Conservation (phyloP, 2,113 vertebrate species). For the Ramphastos sulfuratus region DNA sequence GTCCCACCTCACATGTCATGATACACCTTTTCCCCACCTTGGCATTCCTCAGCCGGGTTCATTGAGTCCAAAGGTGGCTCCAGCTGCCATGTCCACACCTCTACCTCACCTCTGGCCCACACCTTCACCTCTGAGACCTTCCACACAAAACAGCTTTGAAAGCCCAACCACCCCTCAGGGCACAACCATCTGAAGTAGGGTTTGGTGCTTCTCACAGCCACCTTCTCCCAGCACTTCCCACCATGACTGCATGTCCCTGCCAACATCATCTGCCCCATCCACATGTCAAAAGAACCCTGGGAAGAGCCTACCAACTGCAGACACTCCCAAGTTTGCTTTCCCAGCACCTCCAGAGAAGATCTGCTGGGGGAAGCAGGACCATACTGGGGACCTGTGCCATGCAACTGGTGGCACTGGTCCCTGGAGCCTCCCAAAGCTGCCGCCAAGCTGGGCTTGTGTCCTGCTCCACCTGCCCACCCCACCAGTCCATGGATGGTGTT, state of each 20-base stretch:
- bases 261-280: not conserved
- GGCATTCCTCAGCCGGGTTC: not conserved
- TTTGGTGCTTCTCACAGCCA: not conserved
- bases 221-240: not conserved
- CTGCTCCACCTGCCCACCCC: not conserved
- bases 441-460: not conserved
- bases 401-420: rapidly evolving
- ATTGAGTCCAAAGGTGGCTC: not conserved
- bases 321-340: not conserved
- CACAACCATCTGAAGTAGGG: not conserved
- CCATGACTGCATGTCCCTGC: not conserved
- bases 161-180: not conserved
- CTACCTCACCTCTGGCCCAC: too few relatives aligned
- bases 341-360: rapidly evolving
- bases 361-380: too few relatives aligned
- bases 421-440: not conserved
- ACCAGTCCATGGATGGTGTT: rapidly evolving
- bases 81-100: not conserved
- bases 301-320: not conserved
- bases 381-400: not conserved
- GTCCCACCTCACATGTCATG: not conserved
- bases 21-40: not conserved
- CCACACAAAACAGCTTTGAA: too few relatives aligned
- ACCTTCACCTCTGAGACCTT: not conserved
- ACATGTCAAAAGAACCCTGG: not conserved